Percentiles rank a stretch among this genome's conserved stretches.
Evolutionary conservation across 2,888 invertebrate species (phyloP).

Genomic region (Acrobasis suavella): DNA sequence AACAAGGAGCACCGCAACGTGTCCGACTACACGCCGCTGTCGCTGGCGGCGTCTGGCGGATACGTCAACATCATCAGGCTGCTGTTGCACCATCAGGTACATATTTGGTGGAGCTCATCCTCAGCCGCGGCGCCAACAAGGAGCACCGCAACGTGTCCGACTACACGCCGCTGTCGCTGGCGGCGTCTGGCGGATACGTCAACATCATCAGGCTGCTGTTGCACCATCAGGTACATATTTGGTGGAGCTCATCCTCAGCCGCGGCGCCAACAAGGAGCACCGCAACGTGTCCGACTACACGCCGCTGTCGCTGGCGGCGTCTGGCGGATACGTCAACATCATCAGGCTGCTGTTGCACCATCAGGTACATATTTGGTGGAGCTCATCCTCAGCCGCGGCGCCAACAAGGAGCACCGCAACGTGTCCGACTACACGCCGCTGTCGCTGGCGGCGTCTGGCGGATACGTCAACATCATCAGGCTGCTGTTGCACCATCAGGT

Average conservation of each 20-base stretch:
- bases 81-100: conserved; percentile 90
- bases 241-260: too few species aligned
- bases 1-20: conserved; percentile 99
- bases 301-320: conserved; percentile 98
- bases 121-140: conserved; percentile 89
- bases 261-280: conserved; percentile 96
- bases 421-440: conserved; percentile 99
- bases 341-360: conserved; percentile 95
- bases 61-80: conserved; percentile 99
- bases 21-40: conserved; percentile 99
- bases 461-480: conserved; percentile 99
- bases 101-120: not conserved
- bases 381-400: conserved; percentile 61
- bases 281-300: conserved; percentile 99
- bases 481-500: conserved; percentile 93
- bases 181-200: conserved; percentile 98
- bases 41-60: conserved; percentile 98
- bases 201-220: conserved; percentile 98
- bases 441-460: conserved; percentile 98
- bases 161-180: conserved; percentile 99
- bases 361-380: conserved; percentile 74
- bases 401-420: conserved; percentile 99
- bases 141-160: conserved; percentile 99
- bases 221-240: conserved; percentile 86
- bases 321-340: conserved; percentile 99